Evolutionary conservation across 2,888 invertebrate species (phyloP), one percentile per base, ranked within the genome.

Genomic region (Cetonia aurata): DNA sequence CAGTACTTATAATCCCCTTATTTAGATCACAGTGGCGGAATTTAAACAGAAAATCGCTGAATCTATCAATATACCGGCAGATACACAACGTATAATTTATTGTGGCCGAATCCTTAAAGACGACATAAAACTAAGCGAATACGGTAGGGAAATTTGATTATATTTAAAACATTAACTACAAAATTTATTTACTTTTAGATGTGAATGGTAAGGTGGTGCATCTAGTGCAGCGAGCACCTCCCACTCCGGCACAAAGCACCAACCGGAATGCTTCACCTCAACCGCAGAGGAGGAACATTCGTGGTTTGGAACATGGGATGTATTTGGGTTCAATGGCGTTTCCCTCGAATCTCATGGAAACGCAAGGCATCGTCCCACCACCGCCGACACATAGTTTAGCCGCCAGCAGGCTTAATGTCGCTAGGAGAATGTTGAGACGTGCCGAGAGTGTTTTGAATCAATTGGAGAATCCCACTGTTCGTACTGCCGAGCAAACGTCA

Each of bases 81-180:
- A 92, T 73, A 90, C 92, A 57, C 98, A 98, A 83, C 89, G 98
- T 70, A 89, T 98, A 46, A 98, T 98, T 78, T 98, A 95, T 83
- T 95, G 95, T 82, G 98, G 98, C n/a, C 88, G 95, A 83, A 96
- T 98, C 31, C 86, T 98, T 62, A 93, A 93, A 80, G 95, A 98
- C 87, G 95, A 94, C 12, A 93, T 92, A 77, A 92, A 90, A 80
- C 88, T 98, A 31, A 89, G 90, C 73, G 95, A 96, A 82, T 96
- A 94, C 85, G 94, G 95, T 94, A 87, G 83, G 84, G 81, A 10
- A 55, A 41, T 70, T 46, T 10, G 41, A 25, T 37, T 13, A 10
- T 41, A 19, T 12, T 33, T 57, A 17, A 33, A 56, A 15, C 15
- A 59, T 10, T 59, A n/a, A 6, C 9, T 10, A 10, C 6, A 41